Base-by-base conservation (phyloP, 2,888 invertebrate species). In the Perizoma flavofasciatum region DNA sequence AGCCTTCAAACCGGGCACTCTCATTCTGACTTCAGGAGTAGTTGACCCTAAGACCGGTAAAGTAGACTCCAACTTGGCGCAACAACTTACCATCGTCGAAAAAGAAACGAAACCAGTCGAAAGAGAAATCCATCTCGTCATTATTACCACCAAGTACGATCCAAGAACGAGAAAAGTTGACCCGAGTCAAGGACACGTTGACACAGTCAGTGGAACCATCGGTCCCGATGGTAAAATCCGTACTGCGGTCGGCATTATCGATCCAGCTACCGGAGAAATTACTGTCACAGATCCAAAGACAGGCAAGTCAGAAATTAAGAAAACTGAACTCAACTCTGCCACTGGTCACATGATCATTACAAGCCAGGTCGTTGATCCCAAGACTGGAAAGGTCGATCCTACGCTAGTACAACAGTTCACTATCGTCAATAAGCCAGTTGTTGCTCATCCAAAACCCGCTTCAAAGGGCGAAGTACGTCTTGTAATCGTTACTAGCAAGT, bases 241-340 rank as follows among this genome's bases (percentile, higher is more conserved):
- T 39, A 95, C 95, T 5, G 95, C 95, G 72, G 93, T 95, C 57
- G 95, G 95, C 9, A 86, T 93, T 43, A 91, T 95, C 35, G 95
- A 95, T 71, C 94, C 94, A 0, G 89, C 93, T 63, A 93, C 93
- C 33, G 94, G 94, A 37, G 91, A 92, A 74, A 88, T 93, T n/a
- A 74, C 83, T 6, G 71, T 87, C 5, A 88, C 88, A 5, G 89
- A 93, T 67, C 90, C 90, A 1, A 86, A 77, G 65, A 91, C 92
- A 2, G 92, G 92, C 32, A 89, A 82, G 58, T 85, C 93, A 63
- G 94, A 95, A 65, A 87, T 93, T 0, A 95, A 94, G 81, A 92
- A 94, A 66, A 86, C 92, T 58, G 86, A 86, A 49, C 77, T 94
- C 5, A 93, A 94, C 68, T 94, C 94, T 5, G 73, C 86, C 11